Evolutionary conservation across 2,797 vertebrate genomes (phyloP).

Genomic region (Sebastes nivosus): DNA sequence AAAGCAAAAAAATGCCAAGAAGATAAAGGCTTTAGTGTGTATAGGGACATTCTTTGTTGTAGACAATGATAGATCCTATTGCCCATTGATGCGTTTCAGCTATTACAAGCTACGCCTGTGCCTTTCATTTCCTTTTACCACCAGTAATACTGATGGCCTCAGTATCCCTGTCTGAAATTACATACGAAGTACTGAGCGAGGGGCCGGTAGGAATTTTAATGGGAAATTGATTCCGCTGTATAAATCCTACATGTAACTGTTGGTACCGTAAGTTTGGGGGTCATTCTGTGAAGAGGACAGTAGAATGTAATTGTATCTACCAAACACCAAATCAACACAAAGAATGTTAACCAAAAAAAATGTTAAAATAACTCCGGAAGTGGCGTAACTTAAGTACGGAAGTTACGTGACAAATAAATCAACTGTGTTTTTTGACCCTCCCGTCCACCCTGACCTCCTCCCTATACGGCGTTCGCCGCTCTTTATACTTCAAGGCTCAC

Average conservation of each 20-base stretch:
- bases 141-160: not conserved
- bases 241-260: not conserved
- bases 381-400: not conserved
- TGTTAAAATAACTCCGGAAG: not conserved
- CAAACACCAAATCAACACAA: not conserved
- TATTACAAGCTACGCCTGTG: not conserved
- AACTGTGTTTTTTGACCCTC: too few relatives aligned
- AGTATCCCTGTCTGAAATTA: slow-evolving; percentile 6
- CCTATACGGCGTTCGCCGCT: too few relatives aligned
- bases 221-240: not conserved
- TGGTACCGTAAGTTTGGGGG: not conserved
- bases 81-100: not conserved
- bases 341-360: not conserved
- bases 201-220: not conserved
- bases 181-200: not conserved
- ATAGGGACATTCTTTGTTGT: not conserved
- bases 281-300: not conserved
- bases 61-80: not conserved
- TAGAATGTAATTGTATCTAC: not conserved
- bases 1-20: not conserved
- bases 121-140: not conserved
- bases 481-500: too few relatives aligned
- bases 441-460: too few relatives aligned
- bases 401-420: too few relatives aligned
- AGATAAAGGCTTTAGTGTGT: not conserved